These are phyloP conservation scores for Rallus crepitans DNA, from an alignment of 2,797 vertebrate species.

Conservation along the genomic window DNA sequence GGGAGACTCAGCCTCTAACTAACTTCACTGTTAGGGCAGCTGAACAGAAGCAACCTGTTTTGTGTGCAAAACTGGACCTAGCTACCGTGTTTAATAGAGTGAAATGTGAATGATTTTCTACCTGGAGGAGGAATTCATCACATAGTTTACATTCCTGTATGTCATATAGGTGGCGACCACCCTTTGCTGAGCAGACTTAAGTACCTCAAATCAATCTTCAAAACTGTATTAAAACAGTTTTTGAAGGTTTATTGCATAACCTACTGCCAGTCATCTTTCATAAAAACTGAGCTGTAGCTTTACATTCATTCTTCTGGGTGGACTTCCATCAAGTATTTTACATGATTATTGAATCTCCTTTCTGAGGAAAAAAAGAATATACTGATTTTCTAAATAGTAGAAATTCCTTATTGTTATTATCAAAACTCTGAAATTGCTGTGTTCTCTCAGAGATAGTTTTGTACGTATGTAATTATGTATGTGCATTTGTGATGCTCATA, in stretches of 20 bases:
- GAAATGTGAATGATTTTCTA: not conserved
- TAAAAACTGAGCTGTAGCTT: not conserved
- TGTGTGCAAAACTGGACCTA: not conserved
- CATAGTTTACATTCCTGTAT: not conserved
- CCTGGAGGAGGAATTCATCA: not conserved
- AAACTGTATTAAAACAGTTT: not conserved
- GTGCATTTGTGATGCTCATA: not conserved
- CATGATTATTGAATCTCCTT: not conserved
- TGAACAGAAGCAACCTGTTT: not conserved
- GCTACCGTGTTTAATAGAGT: not conserved
- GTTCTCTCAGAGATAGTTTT: not conserved
- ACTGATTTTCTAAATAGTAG: not conserved
- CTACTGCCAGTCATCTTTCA: not conserved
- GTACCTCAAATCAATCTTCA: not conserved
- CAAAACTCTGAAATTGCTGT: not conserved
- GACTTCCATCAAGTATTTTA: not conserved
- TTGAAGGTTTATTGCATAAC: not conserved
- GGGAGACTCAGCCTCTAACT: not conserved
- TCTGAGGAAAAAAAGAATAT: not conserved
- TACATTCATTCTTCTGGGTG: not conserved
- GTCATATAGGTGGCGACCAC: not conserved
- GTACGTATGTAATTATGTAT: not conserved
- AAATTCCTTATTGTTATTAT: not conserved
- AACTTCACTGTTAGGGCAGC: not conserved
- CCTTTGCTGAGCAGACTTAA: not conserved